A percentile compares a stretch with the other conserved stretches of the same genome.
Evolutionary conservation across 2,797 vertebrate species (phyloP).

Genomic region (Chaetodon trifasciatus): DNA sequence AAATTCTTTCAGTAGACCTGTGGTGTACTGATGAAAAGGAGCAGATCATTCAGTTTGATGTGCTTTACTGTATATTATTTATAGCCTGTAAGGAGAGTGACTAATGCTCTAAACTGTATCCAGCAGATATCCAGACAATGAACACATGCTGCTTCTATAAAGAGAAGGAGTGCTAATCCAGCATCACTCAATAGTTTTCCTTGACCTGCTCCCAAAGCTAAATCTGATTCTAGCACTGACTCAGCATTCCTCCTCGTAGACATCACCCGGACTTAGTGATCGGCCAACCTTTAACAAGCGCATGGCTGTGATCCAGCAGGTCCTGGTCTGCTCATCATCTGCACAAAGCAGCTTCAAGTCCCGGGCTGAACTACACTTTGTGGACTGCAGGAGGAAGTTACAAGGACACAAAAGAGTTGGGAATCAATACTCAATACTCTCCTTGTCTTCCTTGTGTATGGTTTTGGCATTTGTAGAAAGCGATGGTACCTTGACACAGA

Average conservation of each 20-base stretch:
- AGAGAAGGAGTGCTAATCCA: constrained; percentile 64
- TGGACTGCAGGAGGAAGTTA: constrained; percentile 86
- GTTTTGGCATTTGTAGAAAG: constrained; percentile 29
- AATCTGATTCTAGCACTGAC: constrained; percentile 71
- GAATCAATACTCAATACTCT: constrained; percentile 44
- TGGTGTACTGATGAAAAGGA: neutral
- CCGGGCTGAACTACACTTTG: constrained; percentile 91
- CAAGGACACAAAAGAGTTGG: constrained; percentile 30
- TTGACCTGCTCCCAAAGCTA: constrained; percentile 67
- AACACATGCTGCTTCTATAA: constrained; percentile 69
- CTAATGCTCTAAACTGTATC: constrained; percentile 54
- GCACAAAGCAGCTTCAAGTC: constrained; percentile 98
- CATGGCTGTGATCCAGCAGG: constrained; percentile 97
- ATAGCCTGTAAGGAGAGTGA: constrained; percentile 40
- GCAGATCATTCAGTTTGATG: constrained; percentile 11
- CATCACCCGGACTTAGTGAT: constrained; percentile 64
- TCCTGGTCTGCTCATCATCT: constrained; percentile 95
- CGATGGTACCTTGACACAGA: constrained; percentile 94
- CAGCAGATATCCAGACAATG: constrained; percentile 67
- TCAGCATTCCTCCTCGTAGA: constrained; percentile 67
- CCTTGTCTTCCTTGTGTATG: constrained; percentile 23
- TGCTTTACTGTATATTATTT: constrained; percentile 44
- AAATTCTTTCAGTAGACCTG: neutral
- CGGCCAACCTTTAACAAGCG: constrained; percentile 94
- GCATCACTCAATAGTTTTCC: constrained; percentile 66